These are phyloP conservation scores for Marmota flaviventris DNA, from an alignment of 2,113 vertebrate genomes.

Conservation along the genomic window DNA sequence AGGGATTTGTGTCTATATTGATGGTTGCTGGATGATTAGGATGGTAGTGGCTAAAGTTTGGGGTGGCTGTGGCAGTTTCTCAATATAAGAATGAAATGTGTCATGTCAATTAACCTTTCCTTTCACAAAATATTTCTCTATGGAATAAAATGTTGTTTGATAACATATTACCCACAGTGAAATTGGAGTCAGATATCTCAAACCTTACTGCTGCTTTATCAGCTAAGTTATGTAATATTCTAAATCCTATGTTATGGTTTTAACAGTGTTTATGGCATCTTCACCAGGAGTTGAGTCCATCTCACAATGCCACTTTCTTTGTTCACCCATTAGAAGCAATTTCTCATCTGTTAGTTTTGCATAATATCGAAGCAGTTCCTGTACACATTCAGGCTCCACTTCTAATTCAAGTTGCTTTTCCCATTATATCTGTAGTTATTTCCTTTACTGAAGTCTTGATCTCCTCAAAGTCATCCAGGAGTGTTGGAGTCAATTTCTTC, in stretches of 20 bases:
- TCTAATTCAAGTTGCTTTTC: background rate
- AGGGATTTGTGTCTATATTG: background rate
- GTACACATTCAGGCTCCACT: background rate
- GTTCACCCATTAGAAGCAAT: background rate
- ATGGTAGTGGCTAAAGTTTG: background rate
- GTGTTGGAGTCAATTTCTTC: background rate
- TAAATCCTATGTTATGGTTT: no score
- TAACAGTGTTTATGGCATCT: background rate
- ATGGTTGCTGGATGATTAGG: background rate
- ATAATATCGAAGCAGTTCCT: background rate
- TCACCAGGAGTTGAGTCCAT: no score
- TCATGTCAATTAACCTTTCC: background rate
- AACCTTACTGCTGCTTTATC: background rate
- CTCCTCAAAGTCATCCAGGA: background rate
- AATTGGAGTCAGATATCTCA: background rate
- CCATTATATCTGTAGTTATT: background rate
- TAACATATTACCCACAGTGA: background rate
- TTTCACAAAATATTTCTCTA: background rate
- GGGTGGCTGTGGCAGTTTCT: background rate
- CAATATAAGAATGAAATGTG: background rate
- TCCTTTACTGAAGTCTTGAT: background rate
- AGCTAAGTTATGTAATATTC: background rate
- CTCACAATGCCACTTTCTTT: background rate
- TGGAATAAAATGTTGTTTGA: background rate
- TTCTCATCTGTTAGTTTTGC: background rate